phyloP scores from a whole-genome alignment of 2,888 invertebrate genomes.

The Chrysolina americana region DNA sequence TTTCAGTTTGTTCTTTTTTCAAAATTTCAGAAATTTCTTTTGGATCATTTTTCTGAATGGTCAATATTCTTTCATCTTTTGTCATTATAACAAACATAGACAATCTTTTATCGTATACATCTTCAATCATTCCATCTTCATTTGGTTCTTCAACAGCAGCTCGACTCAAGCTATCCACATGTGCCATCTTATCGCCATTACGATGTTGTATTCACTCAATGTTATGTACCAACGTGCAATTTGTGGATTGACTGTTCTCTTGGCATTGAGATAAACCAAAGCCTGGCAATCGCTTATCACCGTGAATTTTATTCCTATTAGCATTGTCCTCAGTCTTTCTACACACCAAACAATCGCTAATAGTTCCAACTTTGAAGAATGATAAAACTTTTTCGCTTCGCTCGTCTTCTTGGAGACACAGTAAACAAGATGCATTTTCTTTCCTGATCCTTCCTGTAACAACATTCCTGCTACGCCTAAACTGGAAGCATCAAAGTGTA shows the following conservation, averaged over 20 bases:
- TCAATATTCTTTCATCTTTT: too few species aligned
- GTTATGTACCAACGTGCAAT: constrained; percentile 51
- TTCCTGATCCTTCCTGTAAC: background rate
- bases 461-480: background rate
- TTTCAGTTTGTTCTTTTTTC: too few species aligned
- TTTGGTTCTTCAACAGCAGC: constrained; percentile 44
- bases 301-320: constrained; percentile 54
- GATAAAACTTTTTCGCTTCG: constrained; percentile 37
- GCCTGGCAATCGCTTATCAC: constrained; percentile 58
- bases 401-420: constrained; percentile 7
- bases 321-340: constrained; percentile 51
- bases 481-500: background rate
- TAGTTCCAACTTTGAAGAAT: constrained; percentile 53
- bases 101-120: too few species aligned
- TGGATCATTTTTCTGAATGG: too few species aligned
- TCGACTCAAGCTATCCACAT: constrained; percentile 54
- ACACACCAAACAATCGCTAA: constrained; percentile 56
- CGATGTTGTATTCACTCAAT: constrained; percentile 52
- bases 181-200: constrained; percentile 53
- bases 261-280: constrained; percentile 50
- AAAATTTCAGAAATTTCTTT: too few species aligned
- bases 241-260: constrained; percentile 54
- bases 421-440: background rate
- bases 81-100: too few species aligned
- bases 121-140: constrained; percentile 12